Base-by-base conservation (phyloP, 2,888 invertebrate genomes). In the Perithous albicinctus region DNA sequence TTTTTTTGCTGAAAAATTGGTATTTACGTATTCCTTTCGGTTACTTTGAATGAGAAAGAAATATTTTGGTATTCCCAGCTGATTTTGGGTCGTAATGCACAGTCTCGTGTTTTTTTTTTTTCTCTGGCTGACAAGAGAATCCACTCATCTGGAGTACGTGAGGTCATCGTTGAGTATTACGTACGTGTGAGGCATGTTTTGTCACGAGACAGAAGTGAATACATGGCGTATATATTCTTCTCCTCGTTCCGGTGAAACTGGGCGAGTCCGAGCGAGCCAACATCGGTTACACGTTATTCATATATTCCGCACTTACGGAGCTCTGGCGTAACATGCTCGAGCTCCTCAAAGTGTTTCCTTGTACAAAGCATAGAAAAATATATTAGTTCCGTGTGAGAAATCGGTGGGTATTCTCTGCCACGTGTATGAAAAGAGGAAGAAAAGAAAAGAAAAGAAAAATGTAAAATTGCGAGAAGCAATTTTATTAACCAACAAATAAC, bases 101-200 rank as follows among this genome's bases (percentile, higher is more conserved):
- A 43, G 48, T 61, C 38, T 63, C 48, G 61, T 67, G 23, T 73
- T 61, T 43, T 61, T 29, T 63, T 38, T 18, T 56, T 61, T 72
- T 41, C 8, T n/a, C n/a, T n/a, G n/a, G n/a, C n/a, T n/a, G n/a
- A 54, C 61, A 46, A 32, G 29, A 67, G 61, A 43, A 51, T 35
- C 66, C 80, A 77, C 80, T 76, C 80, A 77, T 77, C 51, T 61
- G 32, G 61, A 77, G 46, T 80, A 80, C 80, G 61, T 80, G 80
- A 80, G 80, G 76, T 80, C 80, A 80, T 77, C 61, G 59, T 56
- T 51, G 29, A 15, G 32, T 32, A 15, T 35, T 66, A 66, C 76
- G 41, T 75, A 75, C 69, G 72, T 61, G 76, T 76, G 51, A 72
- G 63, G 69, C 70, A 18, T 61, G 59, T 77, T n/a, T n/a, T 77